phyloP scores from a whole-genome alignment of 2,888 invertebrate species.

The Zaprionus bogoriensis region DNA sequence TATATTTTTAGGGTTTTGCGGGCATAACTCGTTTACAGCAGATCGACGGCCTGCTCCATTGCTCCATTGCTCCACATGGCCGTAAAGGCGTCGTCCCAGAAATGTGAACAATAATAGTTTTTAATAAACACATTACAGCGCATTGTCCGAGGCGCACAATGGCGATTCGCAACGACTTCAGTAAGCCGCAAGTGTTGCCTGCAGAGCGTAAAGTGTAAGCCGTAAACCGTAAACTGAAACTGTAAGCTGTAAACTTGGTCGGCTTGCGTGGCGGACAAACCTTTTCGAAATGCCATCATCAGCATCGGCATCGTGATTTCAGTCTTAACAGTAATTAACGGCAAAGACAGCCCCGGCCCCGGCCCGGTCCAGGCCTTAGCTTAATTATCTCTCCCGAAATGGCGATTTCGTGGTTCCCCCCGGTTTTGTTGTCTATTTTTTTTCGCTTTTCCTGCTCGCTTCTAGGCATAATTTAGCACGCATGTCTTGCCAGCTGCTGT shows the following conservation, averaged over 20 bases:
- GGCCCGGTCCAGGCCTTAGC: conserved; percentile 6
- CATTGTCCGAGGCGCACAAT: no score
- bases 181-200: conserved; percentile 37
- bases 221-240: neutral
- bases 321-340: conserved; percentile 56
- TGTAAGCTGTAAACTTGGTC: conserved; percentile 7
- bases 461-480: conserved; percentile 16
- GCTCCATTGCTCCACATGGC: conserved; percentile 64
- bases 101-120: conserved; percentile 63
- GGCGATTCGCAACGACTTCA: conserved; percentile 44
- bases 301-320: conserved; percentile 27
- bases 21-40: conserved; percentile 61
- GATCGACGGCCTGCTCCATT: neutral
- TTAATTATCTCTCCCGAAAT: conserved; percentile 49
- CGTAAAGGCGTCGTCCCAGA: conserved; percentile 45
- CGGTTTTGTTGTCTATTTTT: neutral
- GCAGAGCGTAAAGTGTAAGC: no score
- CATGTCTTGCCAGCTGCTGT: conserved; percentile 3
- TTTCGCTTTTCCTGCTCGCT: conserved; percentile 13
- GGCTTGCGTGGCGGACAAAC: conserved; percentile 19
- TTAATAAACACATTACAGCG: conserved; percentile 73
- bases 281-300: conserved; percentile 56
- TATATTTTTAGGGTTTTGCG: conserved; percentile 35
- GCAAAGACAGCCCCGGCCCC: conserved; percentile 29
- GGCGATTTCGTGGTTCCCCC: conserved; percentile 13